Evolutionary conservation across 2,113 vertebrate genomes (phyloP).

Genomic region (Reinhardtius hippoglossoides): DNA sequence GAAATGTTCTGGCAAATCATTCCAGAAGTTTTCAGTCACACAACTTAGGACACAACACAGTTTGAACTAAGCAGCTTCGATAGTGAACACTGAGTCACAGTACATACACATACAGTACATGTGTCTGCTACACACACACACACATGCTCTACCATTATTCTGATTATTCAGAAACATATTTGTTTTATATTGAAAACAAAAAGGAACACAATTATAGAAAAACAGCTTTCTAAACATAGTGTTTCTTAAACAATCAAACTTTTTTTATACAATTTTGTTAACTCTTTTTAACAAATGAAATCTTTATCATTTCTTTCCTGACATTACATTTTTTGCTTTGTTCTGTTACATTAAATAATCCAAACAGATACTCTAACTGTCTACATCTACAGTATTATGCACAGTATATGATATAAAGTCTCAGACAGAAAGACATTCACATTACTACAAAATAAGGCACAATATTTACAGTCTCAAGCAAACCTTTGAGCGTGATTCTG

Average conservation of each 20-base stretch:
- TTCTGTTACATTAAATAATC: constrained; percentile 49
- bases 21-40: constrained; percentile 23
- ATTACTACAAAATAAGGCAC: constrained; percentile 63
- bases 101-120: constrained; percentile 6
- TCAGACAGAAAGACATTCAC: constrained; percentile 35
- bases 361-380: constrained; percentile 28
- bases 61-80: constrained; percentile 35
- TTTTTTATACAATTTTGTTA: constrained; percentile 12
- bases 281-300: neutral
- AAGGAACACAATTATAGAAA: constrained; percentile 5
- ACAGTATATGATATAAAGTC: constrained; percentile 28
- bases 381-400: constrained; percentile 12
- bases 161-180: neutral
- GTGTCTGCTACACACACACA: constrained; percentile 8
- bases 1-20: constrained; percentile 4
- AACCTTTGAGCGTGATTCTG: constrained; percentile 9
- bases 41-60: constrained; percentile 4
- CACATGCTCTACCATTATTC: neutral
- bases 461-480: constrained; percentile 53
- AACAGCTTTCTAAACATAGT: constrained; percentile 20
- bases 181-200: constrained; percentile 13
- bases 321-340: neutral
- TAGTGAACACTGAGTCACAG: constrained; percentile 47
- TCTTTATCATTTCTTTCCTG: constrained; percentile 9
- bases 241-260: constrained; percentile 14